phyloP scores from a whole-genome alignment of 1,140 invertebrate species.

The Meloidogyne floridensis region DNA sequence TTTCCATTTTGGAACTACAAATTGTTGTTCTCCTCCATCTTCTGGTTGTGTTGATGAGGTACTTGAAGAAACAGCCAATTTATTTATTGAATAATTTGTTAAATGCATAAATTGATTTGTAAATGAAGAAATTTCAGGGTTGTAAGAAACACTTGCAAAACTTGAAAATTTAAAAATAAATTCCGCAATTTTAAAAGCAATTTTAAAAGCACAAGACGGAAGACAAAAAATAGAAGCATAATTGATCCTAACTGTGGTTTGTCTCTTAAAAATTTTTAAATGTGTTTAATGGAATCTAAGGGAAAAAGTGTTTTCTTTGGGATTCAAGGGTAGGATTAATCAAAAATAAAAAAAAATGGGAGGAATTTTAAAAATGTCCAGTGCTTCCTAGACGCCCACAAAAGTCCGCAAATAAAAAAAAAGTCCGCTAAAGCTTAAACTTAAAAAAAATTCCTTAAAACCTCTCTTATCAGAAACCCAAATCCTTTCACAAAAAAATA shows the following conservation, averaged over 20 bases:
- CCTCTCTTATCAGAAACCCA: no score
- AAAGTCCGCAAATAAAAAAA: no score
- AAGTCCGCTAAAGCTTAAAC: no score
- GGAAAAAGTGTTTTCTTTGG: no score
- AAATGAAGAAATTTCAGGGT: slow-evolving; percentile 76
- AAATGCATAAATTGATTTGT: slow-evolving; percentile 92
- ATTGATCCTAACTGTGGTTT: no score
- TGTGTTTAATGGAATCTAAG: no score
- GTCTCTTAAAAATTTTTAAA: no score
- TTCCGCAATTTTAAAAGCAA: not conserved
- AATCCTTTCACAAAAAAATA: no score
- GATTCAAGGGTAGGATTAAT: no score
- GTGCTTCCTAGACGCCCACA: not conserved
- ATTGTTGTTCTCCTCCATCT: slow-evolving; percentile 41
- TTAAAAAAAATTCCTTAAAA: no score
- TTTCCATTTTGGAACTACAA: slow-evolving; percentile 80
- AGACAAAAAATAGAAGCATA: no score
- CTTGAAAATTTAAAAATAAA: not conserved
- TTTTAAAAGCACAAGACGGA: not conserved
- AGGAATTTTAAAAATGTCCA: not conserved
- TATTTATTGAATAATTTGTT: slow-evolving; percentile 97
- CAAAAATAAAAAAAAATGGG: no score
- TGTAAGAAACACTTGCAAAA: slow-evolving; percentile 65
- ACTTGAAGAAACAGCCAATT: slow-evolving; percentile 67
- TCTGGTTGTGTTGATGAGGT: slow-evolving; percentile 39